Evolutionary conservation across 2,113 vertebrate genomes (phyloP), one percentile per base, ranked within the genome.

Genomic region (Myrmecophaga tridactyla): DNA sequence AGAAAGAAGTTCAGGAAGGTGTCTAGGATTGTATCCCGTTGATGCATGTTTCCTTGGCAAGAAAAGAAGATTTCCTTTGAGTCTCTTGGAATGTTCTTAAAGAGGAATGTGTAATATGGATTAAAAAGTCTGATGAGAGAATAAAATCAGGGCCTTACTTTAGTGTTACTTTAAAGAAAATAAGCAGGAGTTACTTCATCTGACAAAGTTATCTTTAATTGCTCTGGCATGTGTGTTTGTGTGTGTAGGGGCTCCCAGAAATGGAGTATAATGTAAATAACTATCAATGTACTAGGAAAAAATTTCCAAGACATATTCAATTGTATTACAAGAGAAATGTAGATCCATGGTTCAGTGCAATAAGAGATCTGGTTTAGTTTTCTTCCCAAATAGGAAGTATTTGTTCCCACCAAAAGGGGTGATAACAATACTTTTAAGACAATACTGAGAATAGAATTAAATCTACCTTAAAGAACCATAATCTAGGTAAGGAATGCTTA

Each of bases 161-260:
- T 18, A 36, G 36, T 58, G 18, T 69, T 81, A 81, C 34, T 86
- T 83, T 56, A 70, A 92, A 69, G 34, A 89, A 89, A 84, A 21
- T 51, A 36, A 94, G 18, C 4, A 39, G 5, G 13, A 48, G 4
- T 83, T 87, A 46, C 27, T 77, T 76, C 15, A 62, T 69, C 29
- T 96, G 62, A 90, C 7, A 86, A 39, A 56, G 81, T 78, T 90
- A 13, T 43, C 31, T 77, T 87, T 63, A 53, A 62, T 83, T 92
- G 31, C 5, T 46, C 69, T 69, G 23, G 14, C 4, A 80, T 86
- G 46, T 46, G 25, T 77, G 3, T 36, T 7, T 76, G 62, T 92
- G 46, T 62, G 6, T 58, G 11, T 41, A 67, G 29, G 70, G 34
- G 34, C 67, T 56, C 20, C 51, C 21, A 34, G 51, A 63, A 89